These are phyloP conservation scores for Paramisgurnus dabryanus DNA, from an alignment of 2,113 vertebrate species.

Conservation along the genomic window DNA sequence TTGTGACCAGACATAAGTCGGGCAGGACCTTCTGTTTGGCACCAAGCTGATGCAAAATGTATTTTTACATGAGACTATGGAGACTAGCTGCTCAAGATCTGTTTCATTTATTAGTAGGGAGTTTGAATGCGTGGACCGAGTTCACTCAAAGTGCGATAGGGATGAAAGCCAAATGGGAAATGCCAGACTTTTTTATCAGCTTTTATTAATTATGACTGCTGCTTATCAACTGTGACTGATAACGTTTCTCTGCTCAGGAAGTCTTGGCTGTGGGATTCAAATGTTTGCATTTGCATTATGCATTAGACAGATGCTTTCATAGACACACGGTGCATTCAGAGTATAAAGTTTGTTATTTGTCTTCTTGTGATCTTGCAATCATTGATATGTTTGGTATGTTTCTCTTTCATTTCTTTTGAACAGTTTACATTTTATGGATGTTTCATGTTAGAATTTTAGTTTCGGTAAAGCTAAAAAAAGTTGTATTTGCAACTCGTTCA, in stretches of 20 bases:
- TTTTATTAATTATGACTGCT: constrained; percentile 23
- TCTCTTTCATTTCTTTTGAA: neutral
- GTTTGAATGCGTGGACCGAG: neutral
- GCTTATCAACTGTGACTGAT: neutral
- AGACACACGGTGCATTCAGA: neutral
- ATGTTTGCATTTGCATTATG: no score
- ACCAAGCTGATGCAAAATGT: constrained; percentile 9
- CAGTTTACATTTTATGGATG: neutral
- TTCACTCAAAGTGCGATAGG: neutral
- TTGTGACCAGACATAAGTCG: constrained; percentile 16
- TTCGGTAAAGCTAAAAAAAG: no score
- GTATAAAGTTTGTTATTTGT: no score
- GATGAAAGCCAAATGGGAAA: constrained; percentile 16
- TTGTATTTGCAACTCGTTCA: neutral
- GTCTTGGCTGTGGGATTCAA: neutral
- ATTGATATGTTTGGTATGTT: neutral
- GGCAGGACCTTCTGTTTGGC: constrained; percentile 22
- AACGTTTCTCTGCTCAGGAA: neutral
- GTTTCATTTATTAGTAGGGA: neutral
- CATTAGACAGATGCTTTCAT: neutral
- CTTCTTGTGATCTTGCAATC: no score
- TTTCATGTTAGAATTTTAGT: neutral
- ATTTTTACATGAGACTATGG: neutral
- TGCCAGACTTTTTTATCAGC: constrained; percentile 8
- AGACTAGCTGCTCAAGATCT: neutral